Base-by-base conservation (phyloP, 2,797 vertebrate genomes). In the Etheostoma nigrum region DNA sequence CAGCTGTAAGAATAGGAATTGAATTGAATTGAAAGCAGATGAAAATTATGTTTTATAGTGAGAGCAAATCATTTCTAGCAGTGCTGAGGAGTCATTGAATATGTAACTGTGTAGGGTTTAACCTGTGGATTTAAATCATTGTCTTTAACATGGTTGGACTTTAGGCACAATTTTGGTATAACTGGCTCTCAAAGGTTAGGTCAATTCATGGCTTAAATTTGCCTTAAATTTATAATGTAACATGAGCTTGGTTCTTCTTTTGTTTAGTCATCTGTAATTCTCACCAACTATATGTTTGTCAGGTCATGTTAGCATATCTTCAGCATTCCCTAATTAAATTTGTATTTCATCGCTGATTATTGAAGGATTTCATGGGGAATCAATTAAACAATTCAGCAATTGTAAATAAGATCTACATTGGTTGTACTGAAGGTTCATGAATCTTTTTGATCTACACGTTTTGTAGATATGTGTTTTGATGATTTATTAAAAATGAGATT, bases 401-500 rank as follows among this genome's bases (percentile, higher is more conserved):
- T 95, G 94, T 95, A 95, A 93, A 95, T 95, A 92, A 91, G 81
- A 89, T 85, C 89, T 90, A 85, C 91, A 90, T 87, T 91, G 90
- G 93, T 94, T 95, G 92, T 94, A 93, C 91, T 92, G 90, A 93
- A 92, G 89, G 93, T 94, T 92, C 91, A 88, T 91, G 93, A 90
- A 90, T 92, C 87, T 72, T 89, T 90, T 91, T 93, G 88, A 82
- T 95, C 90, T 95, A 93, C 93, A 91, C 79, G 73, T 90, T 93
- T 89, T 93, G 94, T 94, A 93, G 93, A 94, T 90, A 88, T 88
- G 83, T 94, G 88, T 92, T 93, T 91, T 90, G 90, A 90, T 92
- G 93, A 94, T 92, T 93, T 94, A 94, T 94, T 94, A 94, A 95
- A 94, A 90, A 91, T 76, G 74, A 92, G 77, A 92, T 92, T 94